Evolutionary conservation across 2,113 vertebrate species (phyloP).

Genomic region (Leucosticte australis): DNA sequence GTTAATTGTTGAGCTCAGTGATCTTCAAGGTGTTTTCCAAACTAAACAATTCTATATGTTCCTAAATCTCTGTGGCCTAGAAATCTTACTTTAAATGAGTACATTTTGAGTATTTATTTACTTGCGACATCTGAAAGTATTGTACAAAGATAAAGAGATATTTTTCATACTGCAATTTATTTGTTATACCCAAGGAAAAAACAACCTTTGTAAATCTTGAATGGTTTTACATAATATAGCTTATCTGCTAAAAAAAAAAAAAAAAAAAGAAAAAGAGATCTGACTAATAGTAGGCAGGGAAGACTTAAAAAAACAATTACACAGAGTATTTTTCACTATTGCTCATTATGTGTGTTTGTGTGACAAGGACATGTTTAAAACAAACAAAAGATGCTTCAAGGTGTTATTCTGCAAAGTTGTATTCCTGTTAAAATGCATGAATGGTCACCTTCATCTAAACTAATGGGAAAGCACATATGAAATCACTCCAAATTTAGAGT

Average conservation of each 20-base stretch:
- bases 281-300: not conserved
- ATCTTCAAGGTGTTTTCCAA: not conserved
- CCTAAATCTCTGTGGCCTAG: not conserved
- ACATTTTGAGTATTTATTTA: conserved; percentile 8
- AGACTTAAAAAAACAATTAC: not conserved
- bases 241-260: not conserved
- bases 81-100: not conserved
- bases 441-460: not conserved
- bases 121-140: not conserved
- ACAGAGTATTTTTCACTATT: not conserved
- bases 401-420: not conserved
- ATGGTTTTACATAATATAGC: not conserved
- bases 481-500: not conserved
- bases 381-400: not conserved
- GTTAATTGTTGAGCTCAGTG: not conserved
- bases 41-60: not conserved
- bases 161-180: not conserved
- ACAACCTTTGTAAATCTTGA: not conserved
- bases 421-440: not conserved
- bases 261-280: not conserved
- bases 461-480: not conserved
- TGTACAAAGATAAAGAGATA: not conserved
- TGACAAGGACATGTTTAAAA: not conserved
- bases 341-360: not conserved
- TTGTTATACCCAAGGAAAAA: not conserved